Base-by-base conservation (phyloP, 2,888 invertebrate species). In the Calliphora vomitoria region DNA sequence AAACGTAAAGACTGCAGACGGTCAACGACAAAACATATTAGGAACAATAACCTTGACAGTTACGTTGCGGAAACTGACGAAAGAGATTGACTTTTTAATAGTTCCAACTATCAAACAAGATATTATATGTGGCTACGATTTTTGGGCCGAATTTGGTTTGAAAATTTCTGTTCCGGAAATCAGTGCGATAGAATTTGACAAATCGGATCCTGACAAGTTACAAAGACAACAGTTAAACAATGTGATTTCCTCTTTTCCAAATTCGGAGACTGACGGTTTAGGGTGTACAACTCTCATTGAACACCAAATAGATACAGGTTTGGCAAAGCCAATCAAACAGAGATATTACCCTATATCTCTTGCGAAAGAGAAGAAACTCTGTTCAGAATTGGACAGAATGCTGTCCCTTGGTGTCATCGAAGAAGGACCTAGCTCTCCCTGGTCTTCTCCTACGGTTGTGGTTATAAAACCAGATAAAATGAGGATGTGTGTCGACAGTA, bases 391-490 rank as follows among this genome's bases (percentile, higher is more conserved):
- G 41, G 64, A 68, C 15, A 38, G 69, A 18, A 79, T 79, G 60
- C 6, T 79, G 0, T 18, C 69, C 0, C 18, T 79, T 15, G 69
- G 69, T 18, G 69, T 80, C 1, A 81, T 81, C 3, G 81, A 81
- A n/a, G 72, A 81, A 41, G 18, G 53, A 4, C 41, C 72, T 38
- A 38, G 38, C 47, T 81, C 64, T 13, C 53, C 72, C 4, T 81
- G 81, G 71, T 72, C 72, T 11, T 72, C 72, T 4, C 72, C 41
- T 1, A 41, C n/a, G 10, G 72, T 80, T 8, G 58, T 71, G 35
- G 31, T 72, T 10, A 25, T 72, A 10, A 81, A 74, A 66, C 74
- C 81, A 3, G 55, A n/a, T 4, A 81, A 81, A 5, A 53, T 64
- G 0, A 47, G 72, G 4, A 41, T 72, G 35, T 72, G 80, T 53